Base-by-base conservation (phyloP, 2,113 vertebrate species). In the Galemys pyrenaicus region DNA sequence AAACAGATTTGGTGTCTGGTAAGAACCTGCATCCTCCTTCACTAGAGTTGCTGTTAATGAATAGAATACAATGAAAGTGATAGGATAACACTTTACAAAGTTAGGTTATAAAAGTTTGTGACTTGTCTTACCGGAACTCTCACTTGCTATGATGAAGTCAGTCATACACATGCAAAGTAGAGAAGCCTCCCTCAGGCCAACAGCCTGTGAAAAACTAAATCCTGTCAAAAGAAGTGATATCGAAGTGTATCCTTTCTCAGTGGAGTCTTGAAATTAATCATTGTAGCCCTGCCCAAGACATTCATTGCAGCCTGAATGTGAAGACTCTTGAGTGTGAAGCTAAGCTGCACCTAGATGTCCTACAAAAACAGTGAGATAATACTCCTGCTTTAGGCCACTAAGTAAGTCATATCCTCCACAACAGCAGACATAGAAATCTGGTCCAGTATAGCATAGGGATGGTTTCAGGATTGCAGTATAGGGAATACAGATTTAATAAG, bases 11-110 rank as follows among this genome's bases (percentile, higher is more conserved):
- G 7, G 32, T 67, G 85, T 54, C 67, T 88, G 37, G n/a, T 82
- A 60, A 83, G 64, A 77, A 39, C 60, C 60, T 89, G 78, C 28
- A 60, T 60, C 41, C 28, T 64, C 62, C 39, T 77, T 89, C 51
- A 83, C n/a, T 49, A 51, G 32, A 91, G 39, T 74, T 86, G 30
- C 9, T 95, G 87, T 94, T 81, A 95, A 77, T 82, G 44, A 92
- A 73, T 0, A 73, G 20, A 85, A 56, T 28, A 62, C 60, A 96
- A 80, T 54, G 85, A 90, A 95, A 88, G 35, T 87, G 37, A 79
- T 68, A 22, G 35, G 28, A 19, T 79, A 64, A 81, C 26, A 78
- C 41, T 44, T 88, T 85, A 22, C 10, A 91, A 92, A 85, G 88
- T 60, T 82, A 89, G 75, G 10, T 80, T 85, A 62, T 64, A 74